These are phyloP conservation scores for Rousettus madagascariensis DNA, from an alignment of 2,797 vertebrate species.

Conservation along the genomic window DNA sequence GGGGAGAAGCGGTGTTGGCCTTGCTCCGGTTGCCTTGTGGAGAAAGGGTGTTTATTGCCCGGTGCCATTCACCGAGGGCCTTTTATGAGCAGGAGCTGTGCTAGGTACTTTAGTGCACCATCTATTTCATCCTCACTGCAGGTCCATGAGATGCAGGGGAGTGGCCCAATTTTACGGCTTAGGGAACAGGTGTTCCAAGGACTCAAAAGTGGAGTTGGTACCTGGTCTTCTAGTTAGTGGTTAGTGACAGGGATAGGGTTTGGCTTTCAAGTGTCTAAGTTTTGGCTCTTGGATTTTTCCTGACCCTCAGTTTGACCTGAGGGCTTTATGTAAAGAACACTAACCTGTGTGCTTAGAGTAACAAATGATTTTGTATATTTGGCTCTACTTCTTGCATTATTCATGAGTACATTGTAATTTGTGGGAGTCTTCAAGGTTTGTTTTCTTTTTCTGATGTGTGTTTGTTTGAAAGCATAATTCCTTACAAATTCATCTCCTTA, in stretches of 20 bases:
- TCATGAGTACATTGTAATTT: not conserved
- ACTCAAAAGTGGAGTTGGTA: not conserved
- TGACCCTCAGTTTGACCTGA: not conserved
- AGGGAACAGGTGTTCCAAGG: not conserved
- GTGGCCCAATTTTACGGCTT: rapidly evolving
- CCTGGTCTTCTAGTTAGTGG: not conserved
- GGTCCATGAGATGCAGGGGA: not conserved
- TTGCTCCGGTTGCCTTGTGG: not conserved
- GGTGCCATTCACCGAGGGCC: not conserved
- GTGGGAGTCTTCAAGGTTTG: not conserved
- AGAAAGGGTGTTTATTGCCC: not conserved
- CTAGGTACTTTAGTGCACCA: rapidly evolving
- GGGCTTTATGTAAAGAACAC: not conserved
- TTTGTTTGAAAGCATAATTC: not conserved
- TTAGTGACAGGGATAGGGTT: not conserved
- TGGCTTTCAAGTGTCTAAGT: not conserved
- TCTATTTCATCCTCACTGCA: not conserved
- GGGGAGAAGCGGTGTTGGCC: not conserved
- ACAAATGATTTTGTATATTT: not conserved
- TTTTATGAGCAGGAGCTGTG: not conserved
- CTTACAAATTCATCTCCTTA: not conserved
- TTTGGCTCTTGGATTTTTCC: not conserved
- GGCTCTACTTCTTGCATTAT: not conserved
- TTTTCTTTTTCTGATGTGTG: not conserved
- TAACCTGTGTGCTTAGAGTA: not conserved